Evolutionary conservation across 2,888 invertebrate species (phyloP).

Genomic region (Pecten maximus): DNA sequence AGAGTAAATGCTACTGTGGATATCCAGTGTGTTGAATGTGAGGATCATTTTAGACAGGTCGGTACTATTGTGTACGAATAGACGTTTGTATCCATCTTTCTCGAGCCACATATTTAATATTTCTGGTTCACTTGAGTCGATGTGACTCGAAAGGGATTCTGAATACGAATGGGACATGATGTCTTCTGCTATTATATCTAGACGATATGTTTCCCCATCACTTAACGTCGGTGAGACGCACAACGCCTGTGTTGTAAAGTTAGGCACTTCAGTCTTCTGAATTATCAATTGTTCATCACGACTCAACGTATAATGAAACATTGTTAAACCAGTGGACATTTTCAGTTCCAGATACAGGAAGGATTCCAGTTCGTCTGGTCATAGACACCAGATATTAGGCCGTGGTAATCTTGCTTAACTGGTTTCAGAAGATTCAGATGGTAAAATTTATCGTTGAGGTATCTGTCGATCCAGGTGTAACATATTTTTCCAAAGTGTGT

Average conservation of each 20-base stretch:
- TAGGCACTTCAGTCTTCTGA: slow-evolving; percentile 43
- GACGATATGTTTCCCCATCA: slow-evolving; percentile 61
- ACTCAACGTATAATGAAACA: slow-evolving; percentile 53
- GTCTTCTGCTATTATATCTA: slow-evolving; percentile 59
- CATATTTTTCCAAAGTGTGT: slow-evolving; percentile 42
- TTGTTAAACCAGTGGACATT: slow-evolving; percentile 60
- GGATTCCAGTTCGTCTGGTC: slow-evolving; percentile 57
- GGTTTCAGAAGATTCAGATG: neutral
- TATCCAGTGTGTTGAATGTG: slow-evolving; percentile 61
- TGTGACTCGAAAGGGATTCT: slow-evolving; percentile 57
- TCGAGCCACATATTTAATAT: slow-evolving; percentile 59
- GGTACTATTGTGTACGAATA: slow-evolving; percentile 62
- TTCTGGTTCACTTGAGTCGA: slow-evolving; percentile 61
- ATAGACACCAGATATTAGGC: slow-evolving; percentile 57
- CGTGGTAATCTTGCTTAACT: slow-evolving; percentile 47
- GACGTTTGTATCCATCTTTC: slow-evolving; percentile 55
- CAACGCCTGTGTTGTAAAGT: slow-evolving; percentile 55
- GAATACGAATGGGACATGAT: slow-evolving; percentile 54
- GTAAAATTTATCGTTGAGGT: slow-evolving; percentile 40
- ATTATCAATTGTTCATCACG: slow-evolving; percentile 42
- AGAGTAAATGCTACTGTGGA: slow-evolving; percentile 64
- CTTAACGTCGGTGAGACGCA: slow-evolving; percentile 48
- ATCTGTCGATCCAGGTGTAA: slow-evolving; percentile 47
- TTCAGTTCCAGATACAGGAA: slow-evolving; percentile 61
- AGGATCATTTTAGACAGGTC: slow-evolving; percentile 64